Percentiles rank a stretch among this genome's conserved stretches.
phyloP scores from a whole-genome alignment of 2,888 invertebrate species.

The Sphinx pinastri region DNA sequence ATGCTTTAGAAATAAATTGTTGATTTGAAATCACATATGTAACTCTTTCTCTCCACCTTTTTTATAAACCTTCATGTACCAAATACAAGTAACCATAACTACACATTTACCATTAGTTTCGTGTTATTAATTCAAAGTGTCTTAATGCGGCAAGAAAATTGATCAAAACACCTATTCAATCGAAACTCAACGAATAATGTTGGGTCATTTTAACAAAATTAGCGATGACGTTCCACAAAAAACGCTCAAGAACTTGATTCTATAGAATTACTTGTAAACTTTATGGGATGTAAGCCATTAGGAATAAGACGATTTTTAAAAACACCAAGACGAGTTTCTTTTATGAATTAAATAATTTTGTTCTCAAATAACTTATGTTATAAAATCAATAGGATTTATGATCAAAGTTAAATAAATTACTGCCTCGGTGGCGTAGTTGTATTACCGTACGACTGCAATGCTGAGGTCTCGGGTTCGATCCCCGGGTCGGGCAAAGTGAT shows the following conservation, averaged over 20 bases:
- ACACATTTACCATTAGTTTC: not conserved
- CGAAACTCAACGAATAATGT: conserved; percentile 8
- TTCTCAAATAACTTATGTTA: not conserved
- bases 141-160: not conserved
- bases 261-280: conserved; percentile 27
- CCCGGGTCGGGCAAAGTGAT: too few species aligned
- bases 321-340: conserved; percentile 10
- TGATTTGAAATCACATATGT: too few species aligned
- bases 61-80: too few species aligned
- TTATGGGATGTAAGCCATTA: conserved; percentile 25
- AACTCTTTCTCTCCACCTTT: too few species aligned
- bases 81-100: not conserved
- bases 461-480: too few species aligned
- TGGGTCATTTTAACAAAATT: conserved; percentile 33
- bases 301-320: not conserved
- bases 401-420: not conserved
- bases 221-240: conserved; percentile 27
- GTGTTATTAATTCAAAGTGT: not conserved
- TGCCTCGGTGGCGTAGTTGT: too few species aligned
- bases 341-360: not conserved
- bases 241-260: conserved; percentile 36
- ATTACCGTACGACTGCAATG: too few species aligned
- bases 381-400: not conserved
- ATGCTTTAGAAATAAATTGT: too few species aligned
- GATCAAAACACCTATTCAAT: not conserved